Percentiles rank a stretch among this genome's conserved stretches.
These are phyloP conservation scores for Dryococelus australis DNA, from an alignment of 2,888 invertebrate genomes.

Conservation along the genomic window DNA sequence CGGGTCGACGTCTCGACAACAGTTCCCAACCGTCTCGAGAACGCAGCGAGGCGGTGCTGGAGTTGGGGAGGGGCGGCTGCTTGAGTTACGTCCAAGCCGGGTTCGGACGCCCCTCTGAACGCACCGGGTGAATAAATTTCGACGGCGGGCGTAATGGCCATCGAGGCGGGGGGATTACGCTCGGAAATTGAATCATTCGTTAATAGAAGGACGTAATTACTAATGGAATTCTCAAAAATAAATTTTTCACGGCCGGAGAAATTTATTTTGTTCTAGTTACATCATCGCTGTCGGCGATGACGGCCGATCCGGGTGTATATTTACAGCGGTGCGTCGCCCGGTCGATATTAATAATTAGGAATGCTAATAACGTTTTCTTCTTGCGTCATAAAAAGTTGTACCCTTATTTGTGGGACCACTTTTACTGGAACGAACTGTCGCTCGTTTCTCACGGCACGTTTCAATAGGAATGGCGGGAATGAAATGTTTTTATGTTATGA, in stretches of 20 bases:
- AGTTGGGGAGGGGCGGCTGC: too few species aligned
- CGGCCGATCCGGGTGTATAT: background rate
- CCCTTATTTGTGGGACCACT: background rate
- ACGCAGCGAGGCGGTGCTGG: background rate
- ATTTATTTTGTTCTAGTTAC: background rate
- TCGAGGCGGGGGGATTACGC: background rate
- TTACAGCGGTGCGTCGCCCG: background rate
- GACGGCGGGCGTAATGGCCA: background rate
- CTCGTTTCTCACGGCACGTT: background rate
- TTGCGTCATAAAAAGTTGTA: background rate
- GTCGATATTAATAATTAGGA: background rate
- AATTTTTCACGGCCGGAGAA: background rate
- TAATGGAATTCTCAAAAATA: conserved; percentile 5
- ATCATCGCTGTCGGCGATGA: background rate
- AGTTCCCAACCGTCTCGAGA: background rate
- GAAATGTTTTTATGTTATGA: too few species aligned
- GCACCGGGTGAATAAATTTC: too few species aligned
- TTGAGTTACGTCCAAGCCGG: too few species aligned
- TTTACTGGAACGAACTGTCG: background rate
- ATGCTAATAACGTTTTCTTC: background rate
- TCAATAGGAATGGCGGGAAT: too few species aligned
- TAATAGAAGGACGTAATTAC: background rate
- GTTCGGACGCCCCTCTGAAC: too few species aligned
- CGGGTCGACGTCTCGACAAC: background rate
- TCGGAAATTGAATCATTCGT: conserved; percentile 8